These are phyloP conservation scores for Tanypteryx hageni DNA, from an alignment of 2,888 invertebrate species.

Conservation along the genomic window DNA sequence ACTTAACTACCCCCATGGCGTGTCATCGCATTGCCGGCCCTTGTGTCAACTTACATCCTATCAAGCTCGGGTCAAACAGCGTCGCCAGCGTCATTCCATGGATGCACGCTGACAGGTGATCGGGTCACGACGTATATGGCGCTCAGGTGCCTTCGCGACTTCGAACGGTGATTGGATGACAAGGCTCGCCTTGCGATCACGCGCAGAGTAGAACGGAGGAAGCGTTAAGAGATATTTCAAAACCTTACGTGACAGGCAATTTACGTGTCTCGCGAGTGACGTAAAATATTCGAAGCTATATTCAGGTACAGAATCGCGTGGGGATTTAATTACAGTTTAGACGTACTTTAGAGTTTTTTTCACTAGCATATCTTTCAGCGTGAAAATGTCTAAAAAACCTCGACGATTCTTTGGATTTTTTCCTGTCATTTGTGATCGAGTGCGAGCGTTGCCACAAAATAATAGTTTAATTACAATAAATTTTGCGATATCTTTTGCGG, in stretches of 20 bases:
- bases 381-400: no score
- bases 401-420: no score
- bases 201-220: background rate
- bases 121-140: background rate
- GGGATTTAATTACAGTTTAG: background rate
- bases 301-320: background rate
- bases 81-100: background rate
- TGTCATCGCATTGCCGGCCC: background rate
- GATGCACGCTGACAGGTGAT: background rate
- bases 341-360: no score
- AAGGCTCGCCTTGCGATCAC: background rate
- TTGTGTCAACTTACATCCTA: background rate
- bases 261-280: background rate
- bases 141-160: background rate
- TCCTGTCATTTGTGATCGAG: no score
- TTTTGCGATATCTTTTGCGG: no score
- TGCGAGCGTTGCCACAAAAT: no score
- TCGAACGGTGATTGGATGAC: background rate
- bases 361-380: no score
- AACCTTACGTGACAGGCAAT: background rate
- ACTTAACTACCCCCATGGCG: no score
- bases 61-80: background rate
- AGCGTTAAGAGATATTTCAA: background rate
- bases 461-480: no score
- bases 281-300: background rate